A percentile compares a stretch with the other conserved stretches of the same genome.
Evolutionary conservation across 2,113 vertebrate species (phyloP).

Genomic region (Eurystomus gularis): DNA sequence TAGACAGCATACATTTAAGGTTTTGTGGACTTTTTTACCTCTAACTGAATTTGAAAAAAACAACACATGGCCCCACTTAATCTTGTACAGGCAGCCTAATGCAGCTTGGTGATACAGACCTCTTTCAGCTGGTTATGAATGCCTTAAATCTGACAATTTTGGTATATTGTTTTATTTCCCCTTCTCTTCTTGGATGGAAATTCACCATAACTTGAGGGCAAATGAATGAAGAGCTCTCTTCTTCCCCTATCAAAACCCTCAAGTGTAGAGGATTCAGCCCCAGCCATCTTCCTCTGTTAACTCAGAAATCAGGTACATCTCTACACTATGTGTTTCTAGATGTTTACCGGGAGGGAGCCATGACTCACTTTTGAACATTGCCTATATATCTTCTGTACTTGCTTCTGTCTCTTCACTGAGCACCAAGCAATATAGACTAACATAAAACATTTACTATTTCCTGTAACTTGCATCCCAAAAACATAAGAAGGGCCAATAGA

Average conservation of each 20-base stretch:
- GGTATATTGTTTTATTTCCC: neutral
- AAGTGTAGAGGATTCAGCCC: neutral
- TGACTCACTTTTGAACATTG: neutral
- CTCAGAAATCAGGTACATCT: neutral
- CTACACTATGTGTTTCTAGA: fast-evolving
- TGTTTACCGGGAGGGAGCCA: neutral
- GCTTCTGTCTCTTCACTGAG: neutral
- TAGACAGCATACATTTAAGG: neutral
- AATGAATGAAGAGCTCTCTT: neutral
- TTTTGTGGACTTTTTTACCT: neutral
- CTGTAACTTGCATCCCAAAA: neutral
- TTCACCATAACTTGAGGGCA: neutral
- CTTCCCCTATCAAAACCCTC: neutral
- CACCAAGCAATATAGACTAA: fast-evolving
- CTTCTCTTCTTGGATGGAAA: neutral
- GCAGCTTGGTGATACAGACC: neutral
- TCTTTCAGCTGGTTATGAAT: neutral
- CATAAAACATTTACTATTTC: neutral
- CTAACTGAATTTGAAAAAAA: neutral
- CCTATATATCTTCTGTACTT: neutral
- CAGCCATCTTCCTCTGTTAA: neutral
- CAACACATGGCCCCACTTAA: neutral
- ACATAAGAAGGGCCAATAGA: neutral
- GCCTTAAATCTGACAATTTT: neutral
- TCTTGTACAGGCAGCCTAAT: neutral